Base-by-base conservation (phyloP, 2,113 vertebrate species). In the Edolisoma coerulescens region DNA sequence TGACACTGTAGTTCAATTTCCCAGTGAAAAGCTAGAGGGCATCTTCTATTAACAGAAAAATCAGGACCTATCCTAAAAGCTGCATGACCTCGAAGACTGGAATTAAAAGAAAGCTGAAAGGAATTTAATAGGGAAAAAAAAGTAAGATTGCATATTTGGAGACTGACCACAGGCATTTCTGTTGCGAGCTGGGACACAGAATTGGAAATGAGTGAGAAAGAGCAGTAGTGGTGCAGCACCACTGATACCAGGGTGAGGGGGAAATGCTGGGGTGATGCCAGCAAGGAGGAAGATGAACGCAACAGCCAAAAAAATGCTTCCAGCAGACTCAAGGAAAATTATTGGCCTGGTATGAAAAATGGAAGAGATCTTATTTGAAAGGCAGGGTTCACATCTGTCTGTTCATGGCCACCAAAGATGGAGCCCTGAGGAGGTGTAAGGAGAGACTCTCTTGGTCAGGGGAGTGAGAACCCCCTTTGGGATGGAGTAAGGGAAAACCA, bases 111-210 rank as follows among this genome's bases (percentile, higher is more conserved):
- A 88, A 68, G 15, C 12, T 77, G 45, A 83, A 53, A 88, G 22
- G 67, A 73, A 76, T 86, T 52, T 64, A 45, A 30, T 7, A 42
- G 74, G 13, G 4, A 7, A 26, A 28, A 1, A 9, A 73, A 74
- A 32, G 7, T 7, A 53, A 57, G 28, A 49, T 6, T 60, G 28
- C 13, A 14, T 45, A 22, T 27, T 49, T 79, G 35, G 42, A 76
- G 67, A 54, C 17, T 57, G 33, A 63, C 9, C 27, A 20, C n/a
- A 41, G 11, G 22, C 6, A 5, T 74, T 93, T 87, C 64, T 81
- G 11, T 24, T 35, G n/a, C 0, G 1, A 75, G 9, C 1, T 78
- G 56, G 45, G 45, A 14, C 23, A 45, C 5, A n/a, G 45, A 2
- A 19, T 1, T 80, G 76, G 57, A 73, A 80, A 44, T 35, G 37